Base-by-base conservation (phyloP, 1,140 invertebrate genomes). In the Saccostrea glomerata region DNA sequence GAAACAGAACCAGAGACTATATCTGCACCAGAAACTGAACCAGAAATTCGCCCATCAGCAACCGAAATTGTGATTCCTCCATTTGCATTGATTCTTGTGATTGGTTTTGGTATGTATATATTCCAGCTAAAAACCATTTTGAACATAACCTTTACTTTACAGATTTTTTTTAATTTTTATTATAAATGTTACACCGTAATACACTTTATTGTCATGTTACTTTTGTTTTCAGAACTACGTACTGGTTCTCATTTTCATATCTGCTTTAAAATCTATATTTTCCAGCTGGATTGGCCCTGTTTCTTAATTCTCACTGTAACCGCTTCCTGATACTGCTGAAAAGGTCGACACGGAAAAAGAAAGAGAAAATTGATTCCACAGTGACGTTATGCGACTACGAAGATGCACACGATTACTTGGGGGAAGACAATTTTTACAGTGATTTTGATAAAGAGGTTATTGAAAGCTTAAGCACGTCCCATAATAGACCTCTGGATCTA, bases 41-140 rank as follows among this genome's bases (percentile, higher is more conserved):
- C 91, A 17, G 86, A 86, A 85, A 56, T 73, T n/a, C 36, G 88
- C 6, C 91, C 91, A 9, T 84, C 89, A 15, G 88, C 88, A 5
- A n/a, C 77, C 56, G 92, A 92, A 89, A 91, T 92, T 40, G 58
- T 92, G 30, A 11, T 90, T 15, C 92, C 92, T 40, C 92, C 92
- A 23, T 88, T 92, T 66, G 17, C 85, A 0, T 82, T 92, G 23
- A 86, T 91, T 7, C 7, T 87, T 13, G 83, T 89, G 1, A 89
- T 92, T 17, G 88, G 90, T 13, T 54, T 89, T 55, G 89, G 91
- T 91, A 86, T 89, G 88, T 66, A 63, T 20, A 36, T 36, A 47
- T 84, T 56, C 7, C 30, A 55, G 54, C n/a, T 25, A 13, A 40
- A 40, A 58, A 9, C 12, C n/a, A 25, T 15, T 15, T 3, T 60